Conservation (phyloP, 2,797 vertebrate species). For the Cyprinodon diabolis region DNA sequence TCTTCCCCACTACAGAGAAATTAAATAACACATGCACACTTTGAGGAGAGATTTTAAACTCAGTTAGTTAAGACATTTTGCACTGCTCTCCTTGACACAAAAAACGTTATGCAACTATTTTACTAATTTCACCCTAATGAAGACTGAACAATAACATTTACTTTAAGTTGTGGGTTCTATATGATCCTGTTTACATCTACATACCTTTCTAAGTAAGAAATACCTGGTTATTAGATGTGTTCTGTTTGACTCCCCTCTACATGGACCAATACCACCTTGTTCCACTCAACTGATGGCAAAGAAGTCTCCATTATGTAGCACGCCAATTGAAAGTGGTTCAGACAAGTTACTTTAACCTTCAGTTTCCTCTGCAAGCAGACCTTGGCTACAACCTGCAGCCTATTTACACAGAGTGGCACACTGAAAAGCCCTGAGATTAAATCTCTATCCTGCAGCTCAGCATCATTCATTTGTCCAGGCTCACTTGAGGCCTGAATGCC, state of each 20-base stretch:
- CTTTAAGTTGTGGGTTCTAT: not conserved
- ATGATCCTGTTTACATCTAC: constrained; percentile 5
- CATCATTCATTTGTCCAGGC: constrained; percentile 72
- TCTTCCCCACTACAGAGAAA: too few species aligned
- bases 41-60: too few species aligned
- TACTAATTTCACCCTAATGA: not conserved
- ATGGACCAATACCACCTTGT: constrained; percentile 43
- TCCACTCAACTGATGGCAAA: constrained; percentile 39
- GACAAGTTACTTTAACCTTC: constrained; percentile 76
- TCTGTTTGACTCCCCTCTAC: constrained; percentile 56
- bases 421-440: constrained; percentile 71
- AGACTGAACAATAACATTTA: not conserved
- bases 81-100: not conserved
- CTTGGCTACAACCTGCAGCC: constrained; percentile 38
- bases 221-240: constrained; percentile 58
- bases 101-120: not conserved
- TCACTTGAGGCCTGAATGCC: constrained; percentile 58
- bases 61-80: too few species aligned
- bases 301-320: constrained; percentile 53
- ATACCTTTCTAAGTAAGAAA: constrained; percentile 9
- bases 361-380: constrained; percentile 57
- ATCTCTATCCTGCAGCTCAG: constrained; percentile 62
- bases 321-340: constrained; percentile 40
- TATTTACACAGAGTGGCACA: constrained; percentile 62
- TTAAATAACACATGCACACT: too few species aligned